phyloP scores from a whole-genome alignment of 2,113 vertebrate genomes.

The Acanthisitta chloris region DNA sequence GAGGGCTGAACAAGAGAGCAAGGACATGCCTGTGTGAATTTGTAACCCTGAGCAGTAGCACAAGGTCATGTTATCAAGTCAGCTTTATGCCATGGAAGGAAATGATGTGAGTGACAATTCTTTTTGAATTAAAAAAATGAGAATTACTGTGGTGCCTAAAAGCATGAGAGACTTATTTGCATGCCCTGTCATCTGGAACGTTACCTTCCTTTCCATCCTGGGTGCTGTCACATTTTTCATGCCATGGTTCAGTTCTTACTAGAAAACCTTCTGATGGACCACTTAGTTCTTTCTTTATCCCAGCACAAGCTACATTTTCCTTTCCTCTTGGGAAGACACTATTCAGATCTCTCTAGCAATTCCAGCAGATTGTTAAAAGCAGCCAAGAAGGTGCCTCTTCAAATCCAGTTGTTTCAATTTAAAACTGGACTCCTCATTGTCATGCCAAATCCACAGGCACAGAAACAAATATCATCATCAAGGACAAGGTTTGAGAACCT shows the following conservation, averaged over 20 bases:
- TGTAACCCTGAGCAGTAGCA: neutral
- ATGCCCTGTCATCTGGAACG: constrained; percentile 14
- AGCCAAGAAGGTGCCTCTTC: neutral
- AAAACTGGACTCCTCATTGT: neutral
- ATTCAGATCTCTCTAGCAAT: neutral
- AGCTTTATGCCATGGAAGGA: neutral
- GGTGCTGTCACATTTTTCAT: constrained; percentile 19
- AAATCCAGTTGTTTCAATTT: neutral
- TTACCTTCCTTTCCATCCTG: neutral
- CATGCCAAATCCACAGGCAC: neutral
- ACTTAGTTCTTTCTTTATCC: neutral
- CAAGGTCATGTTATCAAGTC: neutral
- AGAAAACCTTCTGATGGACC: neutral
- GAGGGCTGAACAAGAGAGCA: neutral
- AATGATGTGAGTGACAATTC: neutral
- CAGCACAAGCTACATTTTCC: neutral
- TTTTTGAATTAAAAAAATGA: constrained; percentile 17
- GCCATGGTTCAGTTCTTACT: neutral
- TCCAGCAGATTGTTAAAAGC: neutral
- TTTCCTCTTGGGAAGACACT: neutral
- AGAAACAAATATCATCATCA: neutral
- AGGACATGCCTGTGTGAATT: neutral
- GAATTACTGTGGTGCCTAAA: neutral
- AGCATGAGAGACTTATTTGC: constrained; percentile 9
- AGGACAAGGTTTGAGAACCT: neutral